Evolutionary conservation across 2,113 vertebrate genomes (phyloP).

Genomic region (Tursiops truncatus): DNA sequence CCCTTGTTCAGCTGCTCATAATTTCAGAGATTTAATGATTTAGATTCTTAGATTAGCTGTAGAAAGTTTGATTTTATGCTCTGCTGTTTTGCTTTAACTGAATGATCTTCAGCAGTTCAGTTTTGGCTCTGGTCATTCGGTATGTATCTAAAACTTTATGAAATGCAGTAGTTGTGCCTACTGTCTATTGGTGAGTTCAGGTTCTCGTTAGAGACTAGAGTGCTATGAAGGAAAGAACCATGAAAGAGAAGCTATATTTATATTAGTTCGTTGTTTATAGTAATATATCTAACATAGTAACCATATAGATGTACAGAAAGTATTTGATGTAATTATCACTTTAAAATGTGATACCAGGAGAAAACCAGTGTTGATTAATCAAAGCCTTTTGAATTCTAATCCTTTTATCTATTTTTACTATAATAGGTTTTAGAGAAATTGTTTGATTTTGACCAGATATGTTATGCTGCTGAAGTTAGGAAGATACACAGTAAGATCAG

Average conservation of each 20-base stretch:
- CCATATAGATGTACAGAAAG: not conserved
- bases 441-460: conserved; percentile 37
- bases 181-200: not conserved
- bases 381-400: conserved; percentile 15
- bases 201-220: not conserved
- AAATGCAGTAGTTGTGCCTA: not conserved
- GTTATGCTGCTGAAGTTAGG: not conserved
- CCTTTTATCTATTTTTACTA: not conserved
- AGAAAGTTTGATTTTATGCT: conserved; percentile 32
- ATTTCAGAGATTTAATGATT: not conserved
- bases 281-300: not conserved
- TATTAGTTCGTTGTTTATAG: not conserved
- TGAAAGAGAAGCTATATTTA: not conserved
- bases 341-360: not conserved
- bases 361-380: not conserved
- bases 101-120: not conserved
- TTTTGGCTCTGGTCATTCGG: not conserved
- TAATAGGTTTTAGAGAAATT: conserved; percentile 24
- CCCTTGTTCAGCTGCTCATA: not conserved
- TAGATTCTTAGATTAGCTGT: not conserved
- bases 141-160: conserved; percentile 6
- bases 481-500: not conserved
- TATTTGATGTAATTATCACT: not conserved
- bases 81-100: not conserved
- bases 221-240: not conserved